Percentiles rank a stretch among this genome's conserved stretches.
Conservation (phyloP, 2,113 vertebrate species). For the Garra rufa region DNA sequence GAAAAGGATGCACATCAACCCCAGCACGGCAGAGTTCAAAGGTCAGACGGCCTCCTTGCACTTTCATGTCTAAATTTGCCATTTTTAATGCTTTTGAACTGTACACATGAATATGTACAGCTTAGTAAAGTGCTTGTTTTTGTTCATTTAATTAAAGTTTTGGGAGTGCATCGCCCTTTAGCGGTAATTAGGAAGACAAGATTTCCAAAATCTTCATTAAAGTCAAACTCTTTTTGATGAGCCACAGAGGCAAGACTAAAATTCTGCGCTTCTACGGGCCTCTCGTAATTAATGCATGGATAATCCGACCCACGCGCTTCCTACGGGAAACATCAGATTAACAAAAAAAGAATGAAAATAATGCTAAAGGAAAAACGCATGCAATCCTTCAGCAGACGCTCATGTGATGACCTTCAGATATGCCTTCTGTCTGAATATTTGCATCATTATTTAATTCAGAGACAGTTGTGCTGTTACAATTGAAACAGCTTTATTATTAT, state of each 20-base stretch:
- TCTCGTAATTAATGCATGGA: constrained; percentile 28
- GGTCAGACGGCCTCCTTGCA: constrained; percentile 75
- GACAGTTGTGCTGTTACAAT: neutral
- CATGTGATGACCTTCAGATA: constrained; percentile 38
- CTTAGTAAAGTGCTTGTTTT: constrained; percentile 22
- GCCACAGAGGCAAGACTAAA: constrained; percentile 11
- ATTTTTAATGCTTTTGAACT: neutral
- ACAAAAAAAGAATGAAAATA: neutral
- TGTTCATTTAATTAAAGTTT: constrained; percentile 33
- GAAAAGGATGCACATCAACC: constrained; percentile 99
- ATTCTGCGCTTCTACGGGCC: neutral
- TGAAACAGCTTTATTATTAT: neutral
- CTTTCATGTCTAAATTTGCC: constrained; percentile 20
- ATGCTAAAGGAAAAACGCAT: constrained; percentile 9
- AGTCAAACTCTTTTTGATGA: constrained; percentile 2
- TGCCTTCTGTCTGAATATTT: constrained; percentile 13
- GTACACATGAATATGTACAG: neutral
- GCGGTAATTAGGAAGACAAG: constrained; percentile 29
- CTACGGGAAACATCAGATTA: constrained; percentile 28
- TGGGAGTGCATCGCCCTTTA: constrained; percentile 2
- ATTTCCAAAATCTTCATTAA: constrained; percentile 25
- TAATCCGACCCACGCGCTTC: constrained; percentile 11
- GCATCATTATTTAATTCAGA: neutral
- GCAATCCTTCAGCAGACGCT: constrained; percentile 16
- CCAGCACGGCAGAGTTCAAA: constrained; percentile 96